phyloP scores from a whole-genome alignment of 2,113 vertebrate genomes.

The Nycticryphes semicollaris region DNA sequence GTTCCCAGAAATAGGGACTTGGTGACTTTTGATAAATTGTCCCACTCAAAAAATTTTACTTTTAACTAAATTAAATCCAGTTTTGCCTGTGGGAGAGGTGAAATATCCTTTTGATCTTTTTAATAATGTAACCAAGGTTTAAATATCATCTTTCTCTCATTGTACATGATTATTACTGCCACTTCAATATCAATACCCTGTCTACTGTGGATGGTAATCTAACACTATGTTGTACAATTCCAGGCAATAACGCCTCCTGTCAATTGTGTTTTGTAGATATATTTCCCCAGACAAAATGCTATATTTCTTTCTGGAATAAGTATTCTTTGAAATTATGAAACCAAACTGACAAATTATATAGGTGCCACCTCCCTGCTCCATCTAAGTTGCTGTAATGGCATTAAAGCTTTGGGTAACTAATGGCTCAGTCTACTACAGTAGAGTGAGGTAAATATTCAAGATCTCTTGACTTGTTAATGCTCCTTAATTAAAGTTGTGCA shows the following conservation, averaged over 20 bases:
- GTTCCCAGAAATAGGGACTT: not conserved
- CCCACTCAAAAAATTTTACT: not conserved
- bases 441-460: constrained; percentile 11
- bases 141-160: not conserved
- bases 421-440: not conserved
- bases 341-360: not conserved
- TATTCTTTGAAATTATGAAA: not conserved
- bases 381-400: not conserved
- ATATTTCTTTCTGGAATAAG: not conserved
- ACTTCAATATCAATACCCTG: not conserved
- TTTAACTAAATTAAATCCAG: not conserved
- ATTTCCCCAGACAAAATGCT: not conserved
- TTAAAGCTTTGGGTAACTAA: not conserved
- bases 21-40: not conserved
- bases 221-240: not conserved
- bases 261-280: not conserved
- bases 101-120: not conserved
- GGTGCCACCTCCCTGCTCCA: not conserved
- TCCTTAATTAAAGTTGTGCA: not conserved
- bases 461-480: not conserved
- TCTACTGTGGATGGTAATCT: not conserved
- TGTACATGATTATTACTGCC: not conserved
- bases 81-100: not conserved
- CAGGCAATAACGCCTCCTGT: not conserved
- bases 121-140: not conserved